A percentile compares a stretch with the other conserved stretches of the same genome.
phyloP scores from a whole-genome alignment of 2,888 invertebrate species.

The Resseliella maxima region DNA sequence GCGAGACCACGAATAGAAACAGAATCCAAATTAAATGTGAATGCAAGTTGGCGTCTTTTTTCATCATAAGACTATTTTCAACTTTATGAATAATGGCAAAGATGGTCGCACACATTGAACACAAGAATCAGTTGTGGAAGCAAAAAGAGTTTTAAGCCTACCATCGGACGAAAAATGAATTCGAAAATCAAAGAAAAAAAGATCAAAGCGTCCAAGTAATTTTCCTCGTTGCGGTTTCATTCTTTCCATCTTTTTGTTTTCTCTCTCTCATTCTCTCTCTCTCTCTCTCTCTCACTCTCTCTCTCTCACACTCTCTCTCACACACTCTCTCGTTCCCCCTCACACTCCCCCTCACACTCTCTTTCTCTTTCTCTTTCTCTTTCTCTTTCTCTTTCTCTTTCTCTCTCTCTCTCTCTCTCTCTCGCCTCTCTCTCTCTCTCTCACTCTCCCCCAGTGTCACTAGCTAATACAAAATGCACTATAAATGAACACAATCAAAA shows the following conservation, averaged over 20 bases:
- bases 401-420: no score
- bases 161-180: background rate
- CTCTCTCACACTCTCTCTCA: no score
- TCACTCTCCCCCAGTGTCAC: no score
- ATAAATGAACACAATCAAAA: slow-evolving; percentile 15
- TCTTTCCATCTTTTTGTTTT: no score
- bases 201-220: background rate
- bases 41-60: slow-evolving; percentile 42
- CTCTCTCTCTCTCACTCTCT: no score
- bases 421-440: no score
- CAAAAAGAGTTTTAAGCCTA: slow-evolving; percentile 18
- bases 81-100: slow-evolving; percentile 16
- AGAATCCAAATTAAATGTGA: slow-evolving; percentile 49
- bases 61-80: background rate
- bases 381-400: no score
- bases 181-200: background rate
- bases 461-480: background rate
- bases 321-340: no score
- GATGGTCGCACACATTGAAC: background rate
- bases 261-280: no score
- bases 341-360: no score
- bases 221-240: background rate
- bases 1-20: slow-evolving; percentile 17
- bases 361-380: no score
- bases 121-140: background rate